These are phyloP conservation scores for Eledona agricola DNA, from an alignment of 2,888 invertebrate species.

Conservation along the genomic window DNA sequence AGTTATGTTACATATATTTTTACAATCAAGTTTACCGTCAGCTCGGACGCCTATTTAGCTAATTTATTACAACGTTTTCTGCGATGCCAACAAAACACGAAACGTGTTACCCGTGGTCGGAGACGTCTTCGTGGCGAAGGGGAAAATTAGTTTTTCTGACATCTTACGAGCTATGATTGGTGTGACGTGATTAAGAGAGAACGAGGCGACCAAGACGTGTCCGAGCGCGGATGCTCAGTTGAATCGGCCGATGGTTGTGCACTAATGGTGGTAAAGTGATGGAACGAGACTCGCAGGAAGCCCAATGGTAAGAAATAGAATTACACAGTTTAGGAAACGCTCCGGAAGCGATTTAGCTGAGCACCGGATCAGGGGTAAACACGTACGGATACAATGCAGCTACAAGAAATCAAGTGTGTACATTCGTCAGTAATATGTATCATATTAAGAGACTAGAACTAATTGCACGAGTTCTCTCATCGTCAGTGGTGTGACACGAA, in stretches of 20 bases:
- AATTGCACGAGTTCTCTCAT: constrained; percentile 48
- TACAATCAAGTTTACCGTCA: constrained; percentile 55
- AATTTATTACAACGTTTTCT: constrained; percentile 45
- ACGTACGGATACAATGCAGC: constrained; percentile 48
- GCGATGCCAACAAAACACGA: constrained; percentile 51
- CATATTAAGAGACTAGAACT: constrained; percentile 46
- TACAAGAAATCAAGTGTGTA: constrained; percentile 48
- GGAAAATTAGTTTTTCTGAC: constrained; percentile 24
- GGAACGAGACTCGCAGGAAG: constrained; percentile 49
- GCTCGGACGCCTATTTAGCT: constrained; percentile 53
- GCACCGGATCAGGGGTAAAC: constrained; percentile 50
- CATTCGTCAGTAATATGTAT: constrained; percentile 44
- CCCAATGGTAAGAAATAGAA: constrained; percentile 51
- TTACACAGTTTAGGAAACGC: constrained; percentile 46
- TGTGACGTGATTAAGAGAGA: constrained; percentile 32
- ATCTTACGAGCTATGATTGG: constrained; percentile 36
- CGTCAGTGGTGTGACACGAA: constrained; percentile 43
- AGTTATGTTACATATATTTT: constrained; percentile 55
- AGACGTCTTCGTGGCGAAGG: constrained; percentile 27
- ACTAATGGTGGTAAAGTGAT: constrained; percentile 42
- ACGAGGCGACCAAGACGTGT: constrained; percentile 38
- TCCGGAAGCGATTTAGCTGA: constrained; percentile 52
- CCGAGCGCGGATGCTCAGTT: constrained; percentile 52
- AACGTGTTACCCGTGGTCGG: constrained; percentile 29
- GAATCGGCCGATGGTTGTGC: constrained; percentile 46